Percentiles rank a stretch among this genome's conserved stretches.
These are phyloP conservation scores for Melitaea cinxia DNA, from an alignment of 1,140 invertebrate genomes.

Conservation along the genomic window DNA sequence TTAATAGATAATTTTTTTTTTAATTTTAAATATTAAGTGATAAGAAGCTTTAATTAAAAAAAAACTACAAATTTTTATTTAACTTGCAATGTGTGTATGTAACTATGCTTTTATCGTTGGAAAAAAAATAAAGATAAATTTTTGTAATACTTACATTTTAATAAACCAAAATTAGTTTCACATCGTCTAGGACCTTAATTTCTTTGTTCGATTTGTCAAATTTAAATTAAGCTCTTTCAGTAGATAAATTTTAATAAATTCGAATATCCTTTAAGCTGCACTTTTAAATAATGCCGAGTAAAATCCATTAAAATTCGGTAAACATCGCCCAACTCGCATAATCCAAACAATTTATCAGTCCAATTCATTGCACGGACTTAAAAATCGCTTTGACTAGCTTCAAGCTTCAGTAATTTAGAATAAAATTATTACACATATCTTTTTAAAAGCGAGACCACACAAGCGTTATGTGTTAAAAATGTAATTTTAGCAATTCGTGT, in stretches of 20 bases:
- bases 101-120: too few relatives aligned
- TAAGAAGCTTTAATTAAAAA: too few relatives aligned
- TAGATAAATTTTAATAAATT: background rate
- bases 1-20: too few relatives aligned
- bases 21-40: too few relatives aligned
- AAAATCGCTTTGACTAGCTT: constrained; percentile 23
- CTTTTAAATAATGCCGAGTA: background rate
- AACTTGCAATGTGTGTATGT: too few relatives aligned
- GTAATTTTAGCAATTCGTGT: too few relatives aligned
- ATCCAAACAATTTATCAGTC: constrained; percentile 26
- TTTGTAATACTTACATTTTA: too few relatives aligned
- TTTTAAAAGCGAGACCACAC: too few relatives aligned
- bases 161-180: too few relatives aligned
- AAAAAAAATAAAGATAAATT: too few relatives aligned
- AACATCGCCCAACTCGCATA: constrained; percentile 15
- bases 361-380: constrained; percentile 18
- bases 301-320: constrained; percentile 21
- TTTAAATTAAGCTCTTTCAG: background rate
- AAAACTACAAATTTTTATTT: too few relatives aligned
- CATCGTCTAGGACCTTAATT: background rate
- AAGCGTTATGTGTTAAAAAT: too few relatives aligned
- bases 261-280: background rate
- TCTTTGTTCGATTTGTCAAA: background rate
- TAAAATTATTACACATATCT: background rate
- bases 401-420: constrained; percentile 4